Evolutionary conservation across 2,888 invertebrate species (phyloP).

Genomic region (Notodonta ziczac): DNA sequence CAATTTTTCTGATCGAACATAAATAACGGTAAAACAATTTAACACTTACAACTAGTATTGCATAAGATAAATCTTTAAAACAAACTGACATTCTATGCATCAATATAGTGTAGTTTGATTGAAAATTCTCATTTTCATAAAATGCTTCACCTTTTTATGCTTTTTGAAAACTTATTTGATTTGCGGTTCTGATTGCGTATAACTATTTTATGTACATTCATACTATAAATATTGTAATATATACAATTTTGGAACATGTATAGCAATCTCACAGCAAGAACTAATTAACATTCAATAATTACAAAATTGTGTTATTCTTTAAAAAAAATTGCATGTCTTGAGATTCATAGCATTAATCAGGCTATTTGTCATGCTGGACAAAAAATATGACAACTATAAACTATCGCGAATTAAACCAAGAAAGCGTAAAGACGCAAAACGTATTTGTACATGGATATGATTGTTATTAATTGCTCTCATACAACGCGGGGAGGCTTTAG

Average conservation of each 20-base stretch:
- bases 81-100: slow-evolving; percentile 64
- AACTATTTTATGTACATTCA: slow-evolving; percentile 17
- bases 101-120: slow-evolving; percentile 55
- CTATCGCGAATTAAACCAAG: slow-evolving; percentile 24
- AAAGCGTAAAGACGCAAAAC: slow-evolving; percentile 22
- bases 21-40: slow-evolving; percentile 83
- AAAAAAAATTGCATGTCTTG: slow-evolving; percentile 37
- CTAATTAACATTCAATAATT: slow-evolving; percentile 25
- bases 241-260: slow-evolving; percentile 24
- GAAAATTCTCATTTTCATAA: slow-evolving; percentile 54
- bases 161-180: slow-evolving; percentile 31
- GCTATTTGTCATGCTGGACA: slow-evolving; percentile 44
- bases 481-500: neutral
- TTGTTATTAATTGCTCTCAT: slow-evolving; percentile 22
- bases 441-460: slow-evolving; percentile 19
- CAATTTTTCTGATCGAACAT: slow-evolving; percentile 64
- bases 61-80: slow-evolving; percentile 71
- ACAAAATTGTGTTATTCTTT: slow-evolving; percentile 15
- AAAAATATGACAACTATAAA: slow-evolving; percentile 21
- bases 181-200: slow-evolving; percentile 23
- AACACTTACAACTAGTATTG: slow-evolving; percentile 84
- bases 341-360: slow-evolving; percentile 40
- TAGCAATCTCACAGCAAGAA: slow-evolving; percentile 25
- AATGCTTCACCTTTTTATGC: slow-evolving; percentile 41
- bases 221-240: slow-evolving; percentile 10